Evolutionary conservation across 2,888 invertebrate species (phyloP).

Genomic region (Drosophila neotestacea): DNA sequence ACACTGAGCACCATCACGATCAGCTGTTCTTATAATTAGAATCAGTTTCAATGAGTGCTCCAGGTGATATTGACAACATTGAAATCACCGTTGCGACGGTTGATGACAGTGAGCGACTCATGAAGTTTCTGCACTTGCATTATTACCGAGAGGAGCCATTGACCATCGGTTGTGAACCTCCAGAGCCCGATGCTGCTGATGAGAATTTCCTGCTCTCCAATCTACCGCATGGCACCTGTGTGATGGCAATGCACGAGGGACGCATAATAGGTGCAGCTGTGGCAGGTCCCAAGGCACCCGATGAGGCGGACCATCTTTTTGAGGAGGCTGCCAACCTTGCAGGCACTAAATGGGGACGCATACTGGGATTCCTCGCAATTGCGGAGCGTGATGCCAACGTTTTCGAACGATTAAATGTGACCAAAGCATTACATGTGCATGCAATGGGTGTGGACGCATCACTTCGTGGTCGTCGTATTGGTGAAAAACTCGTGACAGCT

Average conservation of each 20-base stretch:
- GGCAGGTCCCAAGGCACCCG: slow-evolving; percentile 75
- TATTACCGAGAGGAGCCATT: slow-evolving; percentile 83
- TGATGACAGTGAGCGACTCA: slow-evolving; percentile 65
- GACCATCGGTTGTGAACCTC: slow-evolving; percentile 73
- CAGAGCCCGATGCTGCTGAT: slow-evolving; percentile 73
- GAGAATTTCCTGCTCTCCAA: slow-evolving; percentile 74
- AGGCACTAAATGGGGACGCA: slow-evolving; percentile 79
- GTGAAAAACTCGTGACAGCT: slow-evolving; percentile 69
- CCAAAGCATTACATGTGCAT: slow-evolving; percentile 77
- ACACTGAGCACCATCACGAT: slow-evolving; percentile 13
- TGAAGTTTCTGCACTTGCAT: slow-evolving; percentile 76
- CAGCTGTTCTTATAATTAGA: background rate
- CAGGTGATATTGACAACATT: slow-evolving; percentile 36
- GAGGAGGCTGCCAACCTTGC: slow-evolving; percentile 60
- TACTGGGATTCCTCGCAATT: slow-evolving; percentile 69
- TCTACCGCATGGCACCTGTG: slow-evolving; percentile 69
- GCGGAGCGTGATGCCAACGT: slow-evolving; percentile 79
- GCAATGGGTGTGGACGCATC: slow-evolving; percentile 75
- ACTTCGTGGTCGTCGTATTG: slow-evolving; percentile 77
- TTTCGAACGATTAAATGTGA: slow-evolving; percentile 66
- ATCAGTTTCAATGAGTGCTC: background rate
- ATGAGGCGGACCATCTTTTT: slow-evolving; percentile 65
- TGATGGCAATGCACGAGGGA: slow-evolving; percentile 57
- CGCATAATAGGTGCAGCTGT: slow-evolving; percentile 77
- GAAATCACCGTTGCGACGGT: slow-evolving; percentile 55